Evolutionary conservation across 2,888 invertebrate genomes (phyloP).

Genomic region (Ochropleura plecta): DNA sequence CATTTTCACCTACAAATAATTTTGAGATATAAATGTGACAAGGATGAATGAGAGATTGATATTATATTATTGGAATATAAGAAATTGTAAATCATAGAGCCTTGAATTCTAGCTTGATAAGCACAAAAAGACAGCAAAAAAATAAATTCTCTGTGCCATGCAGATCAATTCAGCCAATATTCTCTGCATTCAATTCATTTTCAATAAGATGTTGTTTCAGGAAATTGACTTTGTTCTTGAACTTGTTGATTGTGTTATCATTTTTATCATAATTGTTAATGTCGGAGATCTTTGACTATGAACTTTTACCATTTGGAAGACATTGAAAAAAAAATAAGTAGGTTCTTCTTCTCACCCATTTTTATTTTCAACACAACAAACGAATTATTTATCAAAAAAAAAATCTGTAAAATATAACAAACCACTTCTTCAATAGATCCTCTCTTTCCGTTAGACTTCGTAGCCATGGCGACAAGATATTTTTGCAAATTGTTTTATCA

Average conservation of each 20-base stretch:
- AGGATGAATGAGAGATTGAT: background rate
- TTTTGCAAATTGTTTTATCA: slow-evolving; percentile 8
- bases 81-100: background rate
- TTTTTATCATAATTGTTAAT: slow-evolving; percentile 18
- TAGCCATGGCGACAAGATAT: slow-evolving; percentile 40
- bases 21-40: background rate
- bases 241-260: slow-evolving; percentile 48
- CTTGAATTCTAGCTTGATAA: background rate
- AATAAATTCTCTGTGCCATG: background rate
- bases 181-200: slow-evolving; percentile 6
- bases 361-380: background rate
- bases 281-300: slow-evolving; percentile 19
- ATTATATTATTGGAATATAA: background rate
- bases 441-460: slow-evolving; percentile 26
- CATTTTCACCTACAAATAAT: slow-evolving; percentile 71
- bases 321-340: background rate
- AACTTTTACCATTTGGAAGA: background rate
- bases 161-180: slow-evolving; percentile 26
- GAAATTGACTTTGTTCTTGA: slow-evolving; percentile 48
- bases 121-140: background rate
- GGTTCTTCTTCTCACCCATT: background rate
- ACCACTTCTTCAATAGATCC: slow-evolving; percentile 38
- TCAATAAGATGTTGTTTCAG: slow-evolving; percentile 10
- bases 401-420: slow-evolving; percentile 24
- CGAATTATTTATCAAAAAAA: background rate